Evolutionary conservation across 2,797 vertebrate species (phyloP).

Genomic region (Anguilla marmorata): DNA sequence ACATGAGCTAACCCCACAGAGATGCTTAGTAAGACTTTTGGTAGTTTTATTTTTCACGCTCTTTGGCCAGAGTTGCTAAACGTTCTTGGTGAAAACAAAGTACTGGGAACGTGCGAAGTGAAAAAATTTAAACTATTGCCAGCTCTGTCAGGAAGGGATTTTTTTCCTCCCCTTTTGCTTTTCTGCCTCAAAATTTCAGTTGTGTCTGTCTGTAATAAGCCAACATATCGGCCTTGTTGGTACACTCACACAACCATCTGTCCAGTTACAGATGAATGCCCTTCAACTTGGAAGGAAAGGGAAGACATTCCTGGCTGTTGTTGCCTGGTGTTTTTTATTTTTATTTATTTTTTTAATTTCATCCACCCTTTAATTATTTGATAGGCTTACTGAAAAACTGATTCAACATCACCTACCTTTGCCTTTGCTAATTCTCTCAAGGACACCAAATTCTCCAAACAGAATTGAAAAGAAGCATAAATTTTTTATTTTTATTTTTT

Average conservation of each 20-base stretch:
- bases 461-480: slow-evolving; percentile 26
- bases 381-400: not conserved
- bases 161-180: not conserved
- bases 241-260: not conserved
- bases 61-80: not conserved
- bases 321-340: no score
- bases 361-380: not conserved
- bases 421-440: slow-evolving; percentile 29
- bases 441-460: slow-evolving; percentile 27
- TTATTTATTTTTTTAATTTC: not conserved
- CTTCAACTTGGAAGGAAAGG: not conserved
- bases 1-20: not conserved
- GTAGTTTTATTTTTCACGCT: not conserved
- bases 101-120: not conserved
- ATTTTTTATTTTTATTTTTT: not conserved
- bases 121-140: not conserved
- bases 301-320: not conserved
- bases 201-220: not conserved
- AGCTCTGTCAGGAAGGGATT: not conserved
- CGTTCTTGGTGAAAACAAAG: not conserved
- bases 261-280: not conserved
- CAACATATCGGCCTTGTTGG: not conserved
- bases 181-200: not conserved
- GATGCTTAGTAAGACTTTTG: not conserved
- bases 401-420: not conserved